Evolutionary conservation across 2,113 vertebrate species (phyloP), one percentile per base, ranked within the genome.

Genomic region (Eudyptes chrysolophus): DNA sequence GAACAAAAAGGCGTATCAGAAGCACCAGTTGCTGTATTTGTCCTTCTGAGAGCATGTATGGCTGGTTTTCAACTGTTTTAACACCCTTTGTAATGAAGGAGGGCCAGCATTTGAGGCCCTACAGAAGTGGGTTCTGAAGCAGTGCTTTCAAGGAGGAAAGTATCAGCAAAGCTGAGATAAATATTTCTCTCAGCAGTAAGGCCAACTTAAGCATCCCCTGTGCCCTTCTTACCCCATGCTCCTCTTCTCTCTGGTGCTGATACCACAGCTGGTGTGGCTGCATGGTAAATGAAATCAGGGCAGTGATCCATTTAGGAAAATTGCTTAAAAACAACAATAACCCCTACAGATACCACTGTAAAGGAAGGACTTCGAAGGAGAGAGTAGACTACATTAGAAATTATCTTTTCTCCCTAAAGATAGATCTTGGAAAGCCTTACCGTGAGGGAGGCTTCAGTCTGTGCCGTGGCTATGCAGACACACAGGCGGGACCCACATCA

Each of bases 401-500:
- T 40, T 3, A 8, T 15, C 7, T 55, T 36, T 60, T 44, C 7
- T 3, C 32, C 16, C 44, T 32, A 14, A 32, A 61, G 54, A 55
- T 5, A 85, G 38, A 32, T 16, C 2, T 77, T 55, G 42, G 46
- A 78, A 51, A 90, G 38, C 48, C 96, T 96, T 92, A 82, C 77
- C n/a, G 0, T 64, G 84, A 44, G n/a, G 42, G 64, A 71, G 38
- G 55, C 16, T 60, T 24, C 72, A 1, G 2, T 29, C 36, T 8
- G 29, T 32, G 15, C 89, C 1, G 0, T 5, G 17, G 55, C 55
- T 8, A 1, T 7, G 70, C 74, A 76, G 84, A 69, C 51, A 16
- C 65, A 2, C 1, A 3, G 66, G 77, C 69, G 38, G 74, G 46
- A 81, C 4, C 14, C n/a, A 0, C 6, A 0, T 1, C 0, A 0